A percentile compares a stretch with the other conserved stretches of the same genome.
Conservation (phyloP, 2,797 vertebrate genomes). For the Ctenochaetus hawaiiensis region DNA sequence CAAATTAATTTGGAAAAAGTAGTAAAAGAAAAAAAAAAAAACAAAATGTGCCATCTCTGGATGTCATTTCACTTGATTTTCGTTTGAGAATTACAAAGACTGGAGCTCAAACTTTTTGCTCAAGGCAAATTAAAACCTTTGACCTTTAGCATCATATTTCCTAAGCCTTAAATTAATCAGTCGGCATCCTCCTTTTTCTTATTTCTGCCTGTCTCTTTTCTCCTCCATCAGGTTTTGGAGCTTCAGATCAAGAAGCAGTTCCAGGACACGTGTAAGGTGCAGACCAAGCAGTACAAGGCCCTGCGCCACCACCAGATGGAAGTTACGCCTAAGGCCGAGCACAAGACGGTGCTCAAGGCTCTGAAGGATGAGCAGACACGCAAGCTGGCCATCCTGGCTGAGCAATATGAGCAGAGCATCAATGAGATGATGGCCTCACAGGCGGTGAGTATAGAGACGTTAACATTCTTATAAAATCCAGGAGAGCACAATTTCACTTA, state of each 20-base stretch:
- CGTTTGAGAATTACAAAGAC: slow-evolving; percentile 17
- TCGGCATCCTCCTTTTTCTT: neutral
- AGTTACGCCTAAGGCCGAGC: slow-evolving; percentile 98
- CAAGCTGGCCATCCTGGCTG: slow-evolving; percentile 93
- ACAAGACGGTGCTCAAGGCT: slow-evolving; percentile 98
- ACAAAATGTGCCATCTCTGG: slow-evolving; percentile 36
- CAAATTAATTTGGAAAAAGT: slow-evolving; percentile 45
- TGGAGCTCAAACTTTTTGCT: neutral
- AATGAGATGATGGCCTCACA: slow-evolving; percentile 99
- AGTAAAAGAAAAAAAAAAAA: slow-evolving; percentile 35
- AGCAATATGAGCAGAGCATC: slow-evolving; percentile 99
- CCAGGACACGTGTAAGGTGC: slow-evolving; percentile 99
- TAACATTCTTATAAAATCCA: neutral
- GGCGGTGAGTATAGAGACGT: slow-evolving; percentile 87
- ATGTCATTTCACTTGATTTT: slow-evolving; percentile 37
- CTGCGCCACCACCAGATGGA: slow-evolving; percentile 99
- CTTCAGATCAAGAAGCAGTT: slow-evolving; percentile 99
- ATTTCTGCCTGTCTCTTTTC: neutral
- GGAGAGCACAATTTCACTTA: neutral
- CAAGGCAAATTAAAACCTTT: slow-evolving; percentile 11
- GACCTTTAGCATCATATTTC: slow-evolving; percentile 24
- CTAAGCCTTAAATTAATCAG: neutral
- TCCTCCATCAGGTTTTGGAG: slow-evolving; percentile 92
- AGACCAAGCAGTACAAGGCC: slow-evolving; percentile 99
- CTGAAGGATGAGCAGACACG: slow-evolving; percentile 96